Conservation (phyloP, 64 coral and sea anemone species). For the Stichodactyla helianthus region DNA sequence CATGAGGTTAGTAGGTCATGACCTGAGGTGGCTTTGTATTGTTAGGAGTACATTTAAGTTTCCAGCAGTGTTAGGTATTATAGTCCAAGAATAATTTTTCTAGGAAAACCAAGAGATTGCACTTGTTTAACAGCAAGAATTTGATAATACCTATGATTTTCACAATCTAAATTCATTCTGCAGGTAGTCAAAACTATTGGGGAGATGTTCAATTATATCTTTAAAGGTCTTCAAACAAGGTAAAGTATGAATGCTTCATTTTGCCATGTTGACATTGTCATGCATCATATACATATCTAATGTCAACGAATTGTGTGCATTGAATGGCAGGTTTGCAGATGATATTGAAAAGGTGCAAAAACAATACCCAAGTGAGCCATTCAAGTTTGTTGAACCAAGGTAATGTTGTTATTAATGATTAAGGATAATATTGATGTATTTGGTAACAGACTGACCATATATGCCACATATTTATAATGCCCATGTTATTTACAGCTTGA, state of each 20-base stretch:
- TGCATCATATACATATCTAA: not conserved
- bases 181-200: slow-evolving; percentile 21
- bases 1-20: slow-evolving; percentile 70
- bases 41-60: not conserved
- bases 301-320: not conserved
- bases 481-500: slow-evolving; percentile 44
- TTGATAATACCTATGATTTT: too few relatives aligned
- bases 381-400: slow-evolving; percentile 98
- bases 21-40: not conserved
- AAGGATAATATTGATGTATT: too few relatives aligned
- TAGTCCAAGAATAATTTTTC: too few relatives aligned
- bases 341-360: slow-evolving; percentile 86
- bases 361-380: slow-evolving; percentile 89
- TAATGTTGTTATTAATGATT: not conserved
- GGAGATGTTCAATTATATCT: slow-evolving; percentile 26
- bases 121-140: too few relatives aligned
- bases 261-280: not conserved
- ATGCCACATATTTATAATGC: too few relatives aligned
- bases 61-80: not conserved
- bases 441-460: too few relatives aligned
- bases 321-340: slow-evolving; percentile 58
- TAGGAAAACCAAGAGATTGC: too few relatives aligned
- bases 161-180: not conserved
- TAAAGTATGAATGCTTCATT: not conserved
- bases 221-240: slow-evolving; percentile 22